Conservation (phyloP, 2,797 vertebrate species). For the Hozukius guyotensis region DNA sequence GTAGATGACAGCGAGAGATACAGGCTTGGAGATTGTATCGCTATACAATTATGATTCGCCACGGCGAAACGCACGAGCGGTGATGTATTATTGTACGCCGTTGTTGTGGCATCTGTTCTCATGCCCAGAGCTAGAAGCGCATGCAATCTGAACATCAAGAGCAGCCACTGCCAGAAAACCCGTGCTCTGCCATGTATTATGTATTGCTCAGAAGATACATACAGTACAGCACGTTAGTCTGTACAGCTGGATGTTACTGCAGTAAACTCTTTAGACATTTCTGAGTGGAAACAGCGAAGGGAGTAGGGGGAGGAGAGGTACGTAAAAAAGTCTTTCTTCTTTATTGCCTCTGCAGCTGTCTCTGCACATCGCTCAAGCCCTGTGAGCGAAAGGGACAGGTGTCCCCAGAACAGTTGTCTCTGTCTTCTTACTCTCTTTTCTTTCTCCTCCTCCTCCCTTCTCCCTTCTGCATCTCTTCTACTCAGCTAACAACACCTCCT, state of each 20-base stretch:
- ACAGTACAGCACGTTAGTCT: slow-evolving; percentile 27
- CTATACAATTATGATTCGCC: slow-evolving; percentile 41
- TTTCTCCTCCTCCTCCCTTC: slow-evolving; percentile 33
- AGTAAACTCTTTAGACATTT: slow-evolving; percentile 48
- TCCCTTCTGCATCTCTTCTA: slow-evolving; percentile 56
- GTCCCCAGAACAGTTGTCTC: slow-evolving; percentile 78
- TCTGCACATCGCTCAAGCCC: slow-evolving; percentile 68
- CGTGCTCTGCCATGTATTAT: slow-evolving; percentile 71
- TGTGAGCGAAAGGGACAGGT: slow-evolving; percentile 82
- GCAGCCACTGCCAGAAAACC: slow-evolving; percentile 65
- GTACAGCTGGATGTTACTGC: slow-evolving; percentile 37
- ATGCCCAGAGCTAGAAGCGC: slow-evolving; percentile 68
- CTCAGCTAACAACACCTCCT: slow-evolving; percentile 70
- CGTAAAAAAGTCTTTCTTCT: slow-evolving; percentile 61
- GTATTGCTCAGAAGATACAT: slow-evolving; percentile 65
- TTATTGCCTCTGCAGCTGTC: slow-evolving; percentile 83
- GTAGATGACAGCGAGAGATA: slow-evolving; percentile 52
- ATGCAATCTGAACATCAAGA: slow-evolving; percentile 71
- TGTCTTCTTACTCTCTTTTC: slow-evolving; percentile 11
- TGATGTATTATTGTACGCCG: slow-evolving; percentile 49
- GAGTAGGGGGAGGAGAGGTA: slow-evolving; percentile 34
- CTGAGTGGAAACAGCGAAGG: slow-evolving; percentile 46
- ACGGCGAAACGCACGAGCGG: slow-evolving; percentile 36
- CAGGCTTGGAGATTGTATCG: slow-evolving; percentile 41
- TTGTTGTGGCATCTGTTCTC: slow-evolving; percentile 76